phyloP scores from a whole-genome alignment of 1,140 invertebrate genomes.

The Rhagoletis pomonella region DNA sequence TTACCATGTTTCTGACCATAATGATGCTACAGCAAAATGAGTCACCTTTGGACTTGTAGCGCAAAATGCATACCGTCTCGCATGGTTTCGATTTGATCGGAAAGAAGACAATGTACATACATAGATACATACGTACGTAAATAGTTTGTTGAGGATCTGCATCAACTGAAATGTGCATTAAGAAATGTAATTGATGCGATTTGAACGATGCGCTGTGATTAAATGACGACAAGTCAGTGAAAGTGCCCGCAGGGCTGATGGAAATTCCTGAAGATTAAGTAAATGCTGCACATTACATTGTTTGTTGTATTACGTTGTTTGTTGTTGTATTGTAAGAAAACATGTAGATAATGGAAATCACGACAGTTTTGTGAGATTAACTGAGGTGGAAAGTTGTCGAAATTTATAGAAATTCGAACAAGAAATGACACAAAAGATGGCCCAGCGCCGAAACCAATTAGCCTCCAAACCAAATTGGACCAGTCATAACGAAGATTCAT shows the following conservation, averaged over 20 bases:
- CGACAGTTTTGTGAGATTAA: too few relatives aligned
- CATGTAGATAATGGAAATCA: neutral
- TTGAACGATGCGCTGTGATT: constrained; percentile 12
- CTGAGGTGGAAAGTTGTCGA: too few relatives aligned
- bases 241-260: constrained; percentile 22
- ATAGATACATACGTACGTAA: neutral
- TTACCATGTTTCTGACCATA: constrained; percentile 44
- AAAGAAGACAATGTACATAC: neutral
- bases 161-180: constrained; percentile 37
- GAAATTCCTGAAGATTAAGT: neutral
- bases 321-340: neutral
- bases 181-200: constrained; percentile 49
- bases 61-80: neutral
- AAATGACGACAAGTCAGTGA: constrained; percentile 10
- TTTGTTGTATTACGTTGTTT: constrained; percentile 34
- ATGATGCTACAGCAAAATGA: constrained; percentile 35
- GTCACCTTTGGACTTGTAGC: neutral
- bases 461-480: too few relatives aligned
- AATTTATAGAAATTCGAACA: too few relatives aligned
- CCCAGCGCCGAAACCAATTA: too few relatives aligned
- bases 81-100: constrained; percentile 18
- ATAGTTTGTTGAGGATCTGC: neutral
- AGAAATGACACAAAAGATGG: too few relatives aligned
- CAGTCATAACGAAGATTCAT: too few relatives aligned
- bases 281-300: constrained; percentile 30